Percentiles rank a stretch among this genome's conserved stretches.
Conservation (phyloP, 2,113 vertebrate genomes). For the Forbesichthys papilliferus region DNA sequence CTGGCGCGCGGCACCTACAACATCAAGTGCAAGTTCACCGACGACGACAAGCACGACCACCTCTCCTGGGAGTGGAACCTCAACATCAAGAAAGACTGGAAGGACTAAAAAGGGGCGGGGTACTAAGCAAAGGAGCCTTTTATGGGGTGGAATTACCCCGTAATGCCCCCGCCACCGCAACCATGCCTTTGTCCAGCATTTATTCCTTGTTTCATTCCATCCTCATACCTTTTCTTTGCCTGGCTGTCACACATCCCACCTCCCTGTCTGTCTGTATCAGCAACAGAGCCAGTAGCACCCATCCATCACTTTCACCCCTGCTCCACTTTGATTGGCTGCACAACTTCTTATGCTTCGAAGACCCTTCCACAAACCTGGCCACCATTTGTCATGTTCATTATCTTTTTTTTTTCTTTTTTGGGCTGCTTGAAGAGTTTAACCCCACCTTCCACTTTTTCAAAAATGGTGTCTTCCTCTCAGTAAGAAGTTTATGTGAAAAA, state of each 20-base stretch:
- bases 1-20: slow-evolving; percentile 88
- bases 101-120: slow-evolving; percentile 78
- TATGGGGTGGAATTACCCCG: slow-evolving; percentile 10
- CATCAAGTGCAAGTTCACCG: slow-evolving; percentile 93
- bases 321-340: slow-evolving; percentile 13
- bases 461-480: slow-evolving; percentile 71
- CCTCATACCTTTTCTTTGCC: slow-evolving; percentile 51
- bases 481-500: slow-evolving; percentile 68
- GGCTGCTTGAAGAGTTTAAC: slow-evolving; percentile 64
- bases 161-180: background rate
- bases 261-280: slow-evolving; percentile 16
- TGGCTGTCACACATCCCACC: slow-evolving; percentile 35
- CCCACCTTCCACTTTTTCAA: slow-evolving; percentile 36
- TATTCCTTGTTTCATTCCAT: slow-evolving; percentile 62
- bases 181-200: slow-evolving; percentile 29
- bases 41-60: slow-evolving; percentile 92
- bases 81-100: slow-evolving; percentile 95
- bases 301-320: slow-evolving; percentile 14
- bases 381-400: background rate
- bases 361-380: slow-evolving; percentile 19
- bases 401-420: slow-evolving; percentile 2
- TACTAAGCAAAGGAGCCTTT: slow-evolving; percentile 41
- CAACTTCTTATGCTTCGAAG: slow-evolving; percentile 30
- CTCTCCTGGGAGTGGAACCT: slow-evolving; percentile 97
- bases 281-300: slow-evolving; percentile 39